Evolutionary conservation across 2,888 invertebrate species (phyloP), one percentile per base, ranked within the genome.

Genomic region (Leptodirus hochenwartii): DNA sequence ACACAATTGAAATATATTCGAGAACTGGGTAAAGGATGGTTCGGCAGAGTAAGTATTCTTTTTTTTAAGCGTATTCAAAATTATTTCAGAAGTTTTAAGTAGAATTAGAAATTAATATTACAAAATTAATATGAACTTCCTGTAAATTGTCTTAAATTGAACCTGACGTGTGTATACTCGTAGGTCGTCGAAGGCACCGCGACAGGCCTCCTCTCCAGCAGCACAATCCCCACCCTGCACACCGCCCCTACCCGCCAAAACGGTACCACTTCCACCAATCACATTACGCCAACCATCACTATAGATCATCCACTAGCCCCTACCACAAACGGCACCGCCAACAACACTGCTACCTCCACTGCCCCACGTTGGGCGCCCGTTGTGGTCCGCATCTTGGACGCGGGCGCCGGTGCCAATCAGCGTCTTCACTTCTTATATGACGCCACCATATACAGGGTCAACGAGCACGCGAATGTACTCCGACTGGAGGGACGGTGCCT

Each of bases 21-120:
- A 44, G 82, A 84, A 57, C 64, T 84, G 34, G 82, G 81, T 2
- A 66, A 69, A 38, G 82, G 84, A 23, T 84, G 84, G 82, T 87
- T 84, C 54, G 85, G 85, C 31, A 73, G 66, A 51, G 69, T 68
- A 47, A 52, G 39, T 40, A 29, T 10, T 8, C 16, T 6, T 29
- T 17, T 9, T 1, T 11, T 25, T 15, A n/a, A 10, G 8, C 17
- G 15, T n/a, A 24, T 24, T 9, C 11, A 24, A 6, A 9, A 9
- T 24, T 24, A 6, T 9, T 9, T 6, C 10, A 10, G 8, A 10
- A 24, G 6, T 13, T 24, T 29, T 27, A 26, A 30, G 10, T 28
- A 15, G 29, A 5, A 6, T 22, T 24, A n/a, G n/a, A 10, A 15
- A 10, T 25, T 15, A 25, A 25, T 4, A 17, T n/a, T n/a, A n/a